These are phyloP conservation scores for Emesis furor DNA, from an alignment of 2,888 invertebrate species.

Conservation along the genomic window DNA sequence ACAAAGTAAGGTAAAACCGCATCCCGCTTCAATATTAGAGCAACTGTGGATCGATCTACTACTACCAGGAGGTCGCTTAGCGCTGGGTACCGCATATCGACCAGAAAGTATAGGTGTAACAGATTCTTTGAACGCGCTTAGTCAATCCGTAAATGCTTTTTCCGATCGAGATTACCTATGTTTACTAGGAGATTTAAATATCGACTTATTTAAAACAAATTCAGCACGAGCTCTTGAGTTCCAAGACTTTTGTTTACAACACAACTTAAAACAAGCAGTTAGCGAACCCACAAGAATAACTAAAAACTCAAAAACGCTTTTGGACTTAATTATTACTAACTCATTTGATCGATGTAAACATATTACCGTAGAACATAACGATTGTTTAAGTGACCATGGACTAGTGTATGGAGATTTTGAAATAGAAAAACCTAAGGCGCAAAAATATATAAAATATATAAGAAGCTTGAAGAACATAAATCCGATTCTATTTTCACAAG, in stretches of 20 bases:
- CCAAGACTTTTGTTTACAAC: constrained; percentile 27
- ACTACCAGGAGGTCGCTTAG: constrained; percentile 37
- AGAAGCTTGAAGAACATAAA: constrained; percentile 3
- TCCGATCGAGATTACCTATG: constrained; percentile 30
- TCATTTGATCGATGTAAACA: constrained; percentile 28
- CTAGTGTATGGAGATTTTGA: constrained; percentile 26
- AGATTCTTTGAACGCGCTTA: constrained; percentile 46
- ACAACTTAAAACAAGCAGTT: constrained; percentile 45
- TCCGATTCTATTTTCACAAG: constrained; percentile 2
- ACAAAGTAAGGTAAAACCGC: not conserved
- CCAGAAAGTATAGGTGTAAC: constrained; percentile 41
- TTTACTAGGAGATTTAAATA: constrained; percentile 58
- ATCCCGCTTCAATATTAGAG: constrained; percentile 42
- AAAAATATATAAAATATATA: not conserved
- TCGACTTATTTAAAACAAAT: constrained; percentile 34
- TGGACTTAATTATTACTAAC: constrained; percentile 42
- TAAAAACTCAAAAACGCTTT: constrained; percentile 25
- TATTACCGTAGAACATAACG: constrained; percentile 42
- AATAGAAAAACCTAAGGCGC: not conserved
- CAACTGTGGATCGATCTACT: constrained; percentile 58
- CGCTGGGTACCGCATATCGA: constrained; percentile 47
- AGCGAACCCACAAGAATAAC: constrained; percentile 52
- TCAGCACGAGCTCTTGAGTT: constrained; percentile 26
- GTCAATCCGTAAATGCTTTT: constrained; percentile 46
- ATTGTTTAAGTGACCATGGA: constrained; percentile 42